A percentile compares a stretch with the other conserved stretches of the same genome.
Evolutionary conservation across 2,113 vertebrate genomes (phyloP).

Genomic region (Pteronura brasiliensis): DNA sequence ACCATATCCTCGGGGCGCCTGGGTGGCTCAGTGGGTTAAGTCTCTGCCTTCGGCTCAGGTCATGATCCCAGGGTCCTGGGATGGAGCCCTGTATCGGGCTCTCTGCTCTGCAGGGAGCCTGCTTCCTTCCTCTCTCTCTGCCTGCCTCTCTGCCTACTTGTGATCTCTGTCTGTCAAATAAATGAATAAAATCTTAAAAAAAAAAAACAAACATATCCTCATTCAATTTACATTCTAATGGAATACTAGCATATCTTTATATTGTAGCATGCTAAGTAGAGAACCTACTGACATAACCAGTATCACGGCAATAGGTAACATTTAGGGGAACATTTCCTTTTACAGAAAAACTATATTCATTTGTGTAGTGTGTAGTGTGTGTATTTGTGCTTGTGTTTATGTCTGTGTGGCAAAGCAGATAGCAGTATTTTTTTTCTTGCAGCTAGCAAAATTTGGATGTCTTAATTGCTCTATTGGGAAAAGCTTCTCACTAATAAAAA

Average conservation of each 20-base stretch:
- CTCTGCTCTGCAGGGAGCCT: too few relatives aligned
- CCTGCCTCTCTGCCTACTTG: too few relatives aligned
- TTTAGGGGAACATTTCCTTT: background rate
- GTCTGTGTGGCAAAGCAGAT: background rate
- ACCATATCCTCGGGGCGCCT: fast-evolving
- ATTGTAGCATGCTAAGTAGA: background rate
- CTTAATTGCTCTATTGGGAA: background rate
- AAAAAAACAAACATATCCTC: too few relatives aligned
- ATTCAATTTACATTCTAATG: background rate
- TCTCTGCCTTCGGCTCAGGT: too few relatives aligned
- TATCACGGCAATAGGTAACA: background rate
- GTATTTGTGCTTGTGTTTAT: background rate
- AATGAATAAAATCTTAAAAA: too few relatives aligned
- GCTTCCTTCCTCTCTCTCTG: too few relatives aligned
- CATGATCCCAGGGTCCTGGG: too few relatives aligned
- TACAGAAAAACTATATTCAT: background rate
- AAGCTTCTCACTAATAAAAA: background rate
- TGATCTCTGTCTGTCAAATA: too few relatives aligned
- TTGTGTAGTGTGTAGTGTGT: background rate
- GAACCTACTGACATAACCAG: background rate
- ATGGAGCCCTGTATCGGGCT: too few relatives aligned
- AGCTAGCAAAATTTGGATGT: background rate
- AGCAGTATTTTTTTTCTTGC: background rate
- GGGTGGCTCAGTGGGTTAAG: too few relatives aligned
- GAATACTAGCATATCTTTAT: background rate